Evolutionary conservation across 92 coral and sea anemone genomes (phyloP), one percentile per base, ranked within the genome.

Genomic region (Umimayanthus kanabou): DNA sequence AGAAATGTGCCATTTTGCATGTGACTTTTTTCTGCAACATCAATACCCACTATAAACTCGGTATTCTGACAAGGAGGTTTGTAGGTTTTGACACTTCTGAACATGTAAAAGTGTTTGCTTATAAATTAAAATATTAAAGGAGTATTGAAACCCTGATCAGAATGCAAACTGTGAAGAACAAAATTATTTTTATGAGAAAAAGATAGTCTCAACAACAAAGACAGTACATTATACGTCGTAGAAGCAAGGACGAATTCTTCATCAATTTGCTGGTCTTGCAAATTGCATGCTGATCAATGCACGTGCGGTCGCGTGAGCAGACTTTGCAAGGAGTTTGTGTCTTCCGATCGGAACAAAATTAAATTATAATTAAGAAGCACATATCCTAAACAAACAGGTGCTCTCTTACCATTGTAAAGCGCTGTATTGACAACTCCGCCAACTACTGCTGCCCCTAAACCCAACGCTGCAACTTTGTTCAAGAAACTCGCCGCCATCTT

Each of bases 351-450:
- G 40, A 4, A 70, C 50, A 40, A 84, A 85, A 66, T 22, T 70
- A 9, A 30, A 23, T 55, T 16, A 13, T 40, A 25, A 28, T 67
- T 39, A 15, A 23, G 14, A 45, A 22, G 26, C 57, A 73, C 40
- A 77, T 71, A 80, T 9, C 39, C 33, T 30, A 5, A 57, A 50
- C 25, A 82, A 23, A 47, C 66, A 66, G 13, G 18, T 1, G 20
- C 2, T 50, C 29, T 49, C 94, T 95, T 86, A 97, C 99, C 99
- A 72, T 97, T 97, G 80, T 88, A 97, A 47, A 97, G 93, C 23
- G 99, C 99, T 33, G 99, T 93, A 85, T 94, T 97, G 9, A 95
- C 96, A 1, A 97, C 99, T 9, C 99, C 99, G 8, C 99, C 99
- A 64, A 94, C 93, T 20, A 93, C 97, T 72, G 99, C 99, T 66